These are phyloP conservation scores for Labeo calbasu DNA, from an alignment of 2,797 vertebrate genomes.

Conservation along the genomic window DNA sequence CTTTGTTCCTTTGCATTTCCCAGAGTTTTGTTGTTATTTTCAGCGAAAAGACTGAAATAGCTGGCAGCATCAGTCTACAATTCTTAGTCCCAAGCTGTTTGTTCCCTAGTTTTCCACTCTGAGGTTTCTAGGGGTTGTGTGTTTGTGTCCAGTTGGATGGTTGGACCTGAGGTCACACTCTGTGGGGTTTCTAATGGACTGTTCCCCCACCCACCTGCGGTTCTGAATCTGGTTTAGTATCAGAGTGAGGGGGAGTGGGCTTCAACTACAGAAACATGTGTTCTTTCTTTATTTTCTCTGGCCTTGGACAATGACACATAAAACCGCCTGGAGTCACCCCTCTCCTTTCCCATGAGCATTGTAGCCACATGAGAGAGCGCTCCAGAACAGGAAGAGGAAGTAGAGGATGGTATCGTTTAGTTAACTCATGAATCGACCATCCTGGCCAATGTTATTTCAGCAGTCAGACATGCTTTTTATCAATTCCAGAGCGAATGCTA, in stretches of 20 bases:
- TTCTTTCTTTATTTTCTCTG: conserved; percentile 63
- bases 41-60: conserved; percentile 30
- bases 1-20: conserved; percentile 36
- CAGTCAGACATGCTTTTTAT: conserved; percentile 42
- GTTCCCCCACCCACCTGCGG: conserved; percentile 43
- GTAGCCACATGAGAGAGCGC: conserved; percentile 52
- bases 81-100: conserved; percentile 23
- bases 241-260: conserved; percentile 31
- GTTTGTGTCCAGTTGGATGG: conserved; percentile 18
- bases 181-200: conserved; percentile 30
- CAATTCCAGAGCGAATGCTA: background rate
- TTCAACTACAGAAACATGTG: conserved; percentile 49
- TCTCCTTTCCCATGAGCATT: conserved; percentile 57
- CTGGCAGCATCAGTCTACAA: background rate
- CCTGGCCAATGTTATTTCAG: conserved; percentile 39
- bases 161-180: conserved; percentile 43
- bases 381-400: conserved; percentile 51
- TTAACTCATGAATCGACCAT: conserved; percentile 48
- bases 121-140: conserved; percentile 41
- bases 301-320: conserved; percentile 54
- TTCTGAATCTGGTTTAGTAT: conserved; percentile 35
- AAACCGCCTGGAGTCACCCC: conserved; percentile 55
- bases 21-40: conserved; percentile 36
- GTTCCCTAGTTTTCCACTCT: conserved; percentile 44
- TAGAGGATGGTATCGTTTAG: conserved; percentile 45